Conservation (phyloP, 2,113 vertebrate genomes). For the Meriones unguiculatus region DNA sequence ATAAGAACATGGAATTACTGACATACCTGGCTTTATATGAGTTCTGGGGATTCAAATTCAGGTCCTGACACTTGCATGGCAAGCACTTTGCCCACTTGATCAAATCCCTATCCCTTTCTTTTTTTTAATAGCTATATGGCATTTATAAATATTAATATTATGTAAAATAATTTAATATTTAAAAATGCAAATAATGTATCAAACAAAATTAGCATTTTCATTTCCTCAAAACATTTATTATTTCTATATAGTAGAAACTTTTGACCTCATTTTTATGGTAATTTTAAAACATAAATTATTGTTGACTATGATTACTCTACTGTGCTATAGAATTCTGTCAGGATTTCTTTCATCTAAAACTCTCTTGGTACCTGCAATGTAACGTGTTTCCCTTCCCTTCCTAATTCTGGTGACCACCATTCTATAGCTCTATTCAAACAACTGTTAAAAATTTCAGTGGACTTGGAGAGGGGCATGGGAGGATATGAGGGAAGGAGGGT, state of each 20-base stretch:
- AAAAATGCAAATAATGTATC: neutral
- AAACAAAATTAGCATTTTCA: neutral
- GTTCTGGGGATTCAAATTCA: neutral
- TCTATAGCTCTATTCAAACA: neutral
- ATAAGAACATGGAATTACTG: too few species aligned
- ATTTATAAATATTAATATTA: neutral
- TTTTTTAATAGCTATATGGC: neutral
- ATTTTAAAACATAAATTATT: neutral
- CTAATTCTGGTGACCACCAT: neutral
- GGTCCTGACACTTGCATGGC: neutral
- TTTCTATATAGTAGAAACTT: neutral
- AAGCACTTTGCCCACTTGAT: too few species aligned
- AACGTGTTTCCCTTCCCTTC: neutral
- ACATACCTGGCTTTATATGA: neutral
- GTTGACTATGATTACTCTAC: neutral
- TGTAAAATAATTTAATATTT: neutral
- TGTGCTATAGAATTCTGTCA: neutral
- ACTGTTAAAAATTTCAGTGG: neutral
- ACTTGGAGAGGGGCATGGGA: too few species aligned
- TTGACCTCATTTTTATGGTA: neutral
- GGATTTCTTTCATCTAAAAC: neutral
- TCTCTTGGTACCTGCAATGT: neutral
- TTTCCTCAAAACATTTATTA: neutral
- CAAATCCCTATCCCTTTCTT: too few species aligned
- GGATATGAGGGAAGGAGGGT: too few species aligned